Base-by-base conservation (phyloP, 2,113 vertebrate species). In the Baryphthengus martii region DNA sequence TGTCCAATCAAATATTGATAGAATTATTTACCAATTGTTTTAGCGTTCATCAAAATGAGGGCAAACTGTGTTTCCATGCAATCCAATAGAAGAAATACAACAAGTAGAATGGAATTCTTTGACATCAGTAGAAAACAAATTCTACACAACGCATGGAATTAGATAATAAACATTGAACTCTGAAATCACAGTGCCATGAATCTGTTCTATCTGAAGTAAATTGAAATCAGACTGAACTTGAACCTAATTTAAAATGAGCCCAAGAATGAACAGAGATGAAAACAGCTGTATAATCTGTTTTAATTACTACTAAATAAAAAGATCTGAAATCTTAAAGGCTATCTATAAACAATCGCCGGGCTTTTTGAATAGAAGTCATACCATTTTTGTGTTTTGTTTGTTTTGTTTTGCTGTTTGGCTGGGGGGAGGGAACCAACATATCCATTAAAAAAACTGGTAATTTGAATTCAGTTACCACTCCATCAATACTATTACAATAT, bases 91-190 rank as follows among this genome's bases (percentile, higher is more conserved):
- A 85, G 66, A 95, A 83, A 68, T 42, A 65, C 15, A 50, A 42
- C 33, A 86, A 71, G 59, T 37, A 87, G 71, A 94, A 95, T 70
- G 49, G 56, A 87, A 58, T 58, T 50, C 21, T 42, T 49, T 40
- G 56, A 95, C 70, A 85, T 89, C 80, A 96, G 77, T 39, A 68
- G 76, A 96, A 82, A 94, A 17, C 11, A 91, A 93, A 87, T 95
- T 70, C 52, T 37, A 35, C 42, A 70, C 35, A 50, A 55, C 45
- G 68, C 13, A 58, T 10, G 37, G 55, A 93, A 93, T 24, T 70
- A 90, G n/a, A 11, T 75, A 67, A 37, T 25, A 35, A 47, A 44
- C 29, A 47, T 58, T 88, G 75, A 78, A 82, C n/a, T 88, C 49
- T 49, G 28, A 49, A 23, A 61, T 90, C 47, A 47, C 9, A 90